Evolutionary conservation across 2,888 invertebrate genomes (phyloP), one percentile per base, ranked within the genome.

Genomic region (Tortrix viridana): DNA sequence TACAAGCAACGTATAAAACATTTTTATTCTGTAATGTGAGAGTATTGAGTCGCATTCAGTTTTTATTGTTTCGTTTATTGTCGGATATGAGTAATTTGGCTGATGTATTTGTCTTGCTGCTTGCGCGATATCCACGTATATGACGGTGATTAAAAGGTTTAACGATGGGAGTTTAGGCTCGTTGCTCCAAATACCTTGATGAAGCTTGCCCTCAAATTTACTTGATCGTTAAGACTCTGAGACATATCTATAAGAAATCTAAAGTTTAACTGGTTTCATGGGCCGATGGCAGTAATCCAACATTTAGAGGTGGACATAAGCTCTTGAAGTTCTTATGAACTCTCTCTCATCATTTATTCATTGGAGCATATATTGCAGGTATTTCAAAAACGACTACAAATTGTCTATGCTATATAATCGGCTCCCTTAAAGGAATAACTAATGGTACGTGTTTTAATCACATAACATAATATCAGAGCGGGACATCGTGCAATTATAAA

Each of bases 401-500:
- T 57, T 48, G 57, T 49, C 18, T 58, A 23, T 41, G 47, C 49
- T 49, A 49, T 23, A 26, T 48, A 32, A 32, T 32, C 32, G 32
- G 32, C 12, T 54, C 54, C 20, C 12, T 41, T 22, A 22, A 41
- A 48, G 20, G 32, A 22, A 48, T 44, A 61, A 56, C 47, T 52
- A 57, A 56, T 62, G 55, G 60, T 41, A 47, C 46, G 20, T 63
- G 50, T 50, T 50, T 56, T 62, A 63, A 63, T 57, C 55, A 61
- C 60, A 55, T 57, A 66, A 67, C 62, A 65, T 65, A 74, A 73
- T 77, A 79, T 79, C 77, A 72, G 69, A 70, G 70, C 72, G 74
- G 73, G 77, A 78, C 76, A 79, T 79, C 77, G 68, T 68, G 75
- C 77, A 78, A 78, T 78, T 79, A 79, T 75, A 74, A 71, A 69